Evolutionary conservation across 2,113 vertebrate species (phyloP).

Genomic region (Cichladusa arquata): DNA sequence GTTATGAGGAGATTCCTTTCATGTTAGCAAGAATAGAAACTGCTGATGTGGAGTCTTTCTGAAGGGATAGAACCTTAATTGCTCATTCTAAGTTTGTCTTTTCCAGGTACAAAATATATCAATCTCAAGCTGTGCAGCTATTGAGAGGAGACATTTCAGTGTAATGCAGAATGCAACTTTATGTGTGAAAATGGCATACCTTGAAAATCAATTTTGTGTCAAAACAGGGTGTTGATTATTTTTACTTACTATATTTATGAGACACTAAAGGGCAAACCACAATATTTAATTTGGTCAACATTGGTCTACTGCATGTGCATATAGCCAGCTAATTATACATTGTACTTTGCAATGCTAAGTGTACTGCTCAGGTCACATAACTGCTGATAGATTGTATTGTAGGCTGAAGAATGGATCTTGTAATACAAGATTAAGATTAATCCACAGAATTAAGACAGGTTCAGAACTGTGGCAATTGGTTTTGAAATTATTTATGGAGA

Average conservation of each 20-base stretch:
- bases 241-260: conserved; percentile 39
- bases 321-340: conserved; percentile 6
- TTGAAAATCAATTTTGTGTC: conserved; percentile 52
- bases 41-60: neutral
- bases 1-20: neutral
- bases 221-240: conserved; percentile 23
- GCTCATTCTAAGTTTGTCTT: conserved; percentile 26
- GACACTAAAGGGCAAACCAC: conserved; percentile 10
- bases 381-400: neutral
- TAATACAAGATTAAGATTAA: conserved; percentile 29
- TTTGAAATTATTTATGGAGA: conserved; percentile 28
- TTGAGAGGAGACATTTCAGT: conserved; percentile 19
- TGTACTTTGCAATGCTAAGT: neutral
- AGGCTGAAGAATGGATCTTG: neutral
- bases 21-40: neutral
- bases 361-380: neutral
- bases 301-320: neutral
- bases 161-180: conserved; percentile 8
- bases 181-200: conserved; percentile 11
- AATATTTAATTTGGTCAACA: neutral
- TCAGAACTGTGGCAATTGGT: neutral
- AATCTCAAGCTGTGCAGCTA: conserved; percentile 8
- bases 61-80: neutral
- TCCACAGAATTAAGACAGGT: conserved; percentile 15
- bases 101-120: conserved; percentile 46